Conservation (phyloP, 2,888 invertebrate species). For the Trypoxylon attenuatum region DNA sequence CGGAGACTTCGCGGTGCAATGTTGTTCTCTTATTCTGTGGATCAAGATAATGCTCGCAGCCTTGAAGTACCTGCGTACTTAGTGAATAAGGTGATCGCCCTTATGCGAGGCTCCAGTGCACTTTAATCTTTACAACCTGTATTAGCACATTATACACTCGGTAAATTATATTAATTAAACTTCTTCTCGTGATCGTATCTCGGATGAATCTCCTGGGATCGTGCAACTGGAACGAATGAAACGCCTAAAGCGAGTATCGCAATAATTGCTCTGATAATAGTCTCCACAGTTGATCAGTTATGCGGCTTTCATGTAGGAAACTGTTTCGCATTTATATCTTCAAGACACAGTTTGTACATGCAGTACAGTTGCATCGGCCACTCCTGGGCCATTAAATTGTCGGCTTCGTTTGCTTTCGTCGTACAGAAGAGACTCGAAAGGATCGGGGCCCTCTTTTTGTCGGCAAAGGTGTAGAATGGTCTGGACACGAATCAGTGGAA, state of each 20-base stretch:
- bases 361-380: too few species aligned
- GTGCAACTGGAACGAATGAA: slow-evolving; percentile 48
- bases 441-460: too few species aligned
- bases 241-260: slow-evolving; percentile 44
- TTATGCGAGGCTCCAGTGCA: slow-evolving; percentile 25
- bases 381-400: too few species aligned
- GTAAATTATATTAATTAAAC: slow-evolving; percentile 64
- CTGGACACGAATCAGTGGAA: slow-evolving; percentile 1
- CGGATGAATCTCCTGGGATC: slow-evolving; percentile 23
- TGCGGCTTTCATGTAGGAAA: slow-evolving; percentile 6
- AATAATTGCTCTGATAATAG: slow-evolving; percentile 40
- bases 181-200: slow-evolving; percentile 57
- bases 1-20: slow-evolving; percentile 9
- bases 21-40: slow-evolving; percentile 12
- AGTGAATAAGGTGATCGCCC: slow-evolving; percentile 36
- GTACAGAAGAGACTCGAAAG: too few species aligned
- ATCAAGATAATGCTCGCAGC: slow-evolving; percentile 16
- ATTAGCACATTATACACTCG: slow-evolving; percentile 50
- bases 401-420: too few species aligned
- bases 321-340: too few species aligned
- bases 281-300: slow-evolving; percentile 29
- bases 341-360: too few species aligned
- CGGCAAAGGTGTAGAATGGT: background rate
- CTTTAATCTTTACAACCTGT: slow-evolving; percentile 49
- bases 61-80: slow-evolving; percentile 18